Conservation (phyloP, 2,888 invertebrate species). For the Trimorus sp. region DNA sequence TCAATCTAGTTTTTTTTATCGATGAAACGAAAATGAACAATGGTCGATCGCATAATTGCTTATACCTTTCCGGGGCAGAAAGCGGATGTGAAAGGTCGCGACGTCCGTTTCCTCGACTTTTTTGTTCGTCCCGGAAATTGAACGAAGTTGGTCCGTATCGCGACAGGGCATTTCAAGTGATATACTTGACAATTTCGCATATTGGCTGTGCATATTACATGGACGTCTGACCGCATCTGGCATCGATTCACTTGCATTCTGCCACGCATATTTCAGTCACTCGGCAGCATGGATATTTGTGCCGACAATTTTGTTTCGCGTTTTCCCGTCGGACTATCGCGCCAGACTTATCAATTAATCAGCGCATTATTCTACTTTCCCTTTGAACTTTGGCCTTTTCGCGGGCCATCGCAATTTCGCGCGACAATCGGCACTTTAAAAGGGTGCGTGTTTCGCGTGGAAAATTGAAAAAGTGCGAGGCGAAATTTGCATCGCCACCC, state of each 20-base stretch:
- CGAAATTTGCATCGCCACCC: slow-evolving; percentile 45
- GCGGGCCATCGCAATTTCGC: no score
- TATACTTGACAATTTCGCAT: slow-evolving; percentile 77
- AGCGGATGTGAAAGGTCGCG: no score
- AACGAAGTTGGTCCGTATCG: slow-evolving; percentile 72
- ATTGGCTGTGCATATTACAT: slow-evolving; percentile 75
- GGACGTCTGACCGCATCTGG: slow-evolving; percentile 70
- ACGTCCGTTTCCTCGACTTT: slow-evolving; percentile 7
- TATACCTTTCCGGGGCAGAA: no score
- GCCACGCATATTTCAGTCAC: slow-evolving; percentile 50
- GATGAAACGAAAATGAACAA: no score
- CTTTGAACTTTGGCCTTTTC: no score
- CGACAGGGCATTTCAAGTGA: slow-evolving; percentile 74
- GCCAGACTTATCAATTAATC: slow-evolving; percentile 5
- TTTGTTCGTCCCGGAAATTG: slow-evolving; percentile 70
- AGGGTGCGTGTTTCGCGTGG: background rate
- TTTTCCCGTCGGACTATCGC: background rate
- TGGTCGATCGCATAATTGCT: background rate
- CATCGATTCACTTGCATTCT: slow-evolving; percentile 69
- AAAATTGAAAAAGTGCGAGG: background rate
- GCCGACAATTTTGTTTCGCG: slow-evolving; percentile 1
- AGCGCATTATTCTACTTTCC: background rate
- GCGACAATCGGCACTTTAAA: no score
- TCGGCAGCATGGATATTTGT: slow-evolving; percentile 16
- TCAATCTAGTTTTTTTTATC: no score